These are phyloP conservation scores for Diglossa brunneiventris DNA, from an alignment of 2,113 vertebrate genomes.

Conservation along the genomic window DNA sequence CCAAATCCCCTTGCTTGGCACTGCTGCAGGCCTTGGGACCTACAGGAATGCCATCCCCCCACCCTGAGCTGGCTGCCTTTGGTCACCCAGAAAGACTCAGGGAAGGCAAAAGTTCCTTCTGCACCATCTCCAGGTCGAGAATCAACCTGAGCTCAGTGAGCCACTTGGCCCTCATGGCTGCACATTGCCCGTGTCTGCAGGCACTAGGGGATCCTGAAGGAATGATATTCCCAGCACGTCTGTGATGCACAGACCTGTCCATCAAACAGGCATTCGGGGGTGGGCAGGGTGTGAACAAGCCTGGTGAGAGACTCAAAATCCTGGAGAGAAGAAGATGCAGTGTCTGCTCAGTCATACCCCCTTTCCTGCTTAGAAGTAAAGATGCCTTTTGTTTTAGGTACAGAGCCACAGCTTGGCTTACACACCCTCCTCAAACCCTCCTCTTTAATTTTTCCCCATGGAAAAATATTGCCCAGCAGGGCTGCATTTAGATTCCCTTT, in stretches of 20 bases:
- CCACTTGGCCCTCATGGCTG: neutral
- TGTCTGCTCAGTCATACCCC: neutral
- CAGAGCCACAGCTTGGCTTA: neutral
- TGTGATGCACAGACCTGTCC: neutral
- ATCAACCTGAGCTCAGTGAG: neutral
- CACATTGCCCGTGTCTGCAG: accelerated
- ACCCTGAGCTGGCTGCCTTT: neutral
- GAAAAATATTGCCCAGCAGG: neutral
- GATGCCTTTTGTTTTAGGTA: neutral
- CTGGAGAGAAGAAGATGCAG: neutral
- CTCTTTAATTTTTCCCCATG: neutral
- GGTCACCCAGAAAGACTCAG: neutral
- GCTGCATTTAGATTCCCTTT: neutral
- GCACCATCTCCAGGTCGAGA: neutral
- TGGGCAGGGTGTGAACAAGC: neutral
- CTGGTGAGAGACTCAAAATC: neutral
- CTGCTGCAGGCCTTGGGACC: neutral
- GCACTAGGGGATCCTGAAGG: accelerated
- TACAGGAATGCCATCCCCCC: neutral
- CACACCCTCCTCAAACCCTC: neutral
- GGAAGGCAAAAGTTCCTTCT: neutral
- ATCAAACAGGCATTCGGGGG: neutral
- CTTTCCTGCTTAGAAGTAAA: neutral
- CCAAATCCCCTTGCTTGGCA: neutral
- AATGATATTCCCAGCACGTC: neutral